Conservation (phyloP, 2,888 invertebrate genomes). For the Scaptomyza parva region DNA sequence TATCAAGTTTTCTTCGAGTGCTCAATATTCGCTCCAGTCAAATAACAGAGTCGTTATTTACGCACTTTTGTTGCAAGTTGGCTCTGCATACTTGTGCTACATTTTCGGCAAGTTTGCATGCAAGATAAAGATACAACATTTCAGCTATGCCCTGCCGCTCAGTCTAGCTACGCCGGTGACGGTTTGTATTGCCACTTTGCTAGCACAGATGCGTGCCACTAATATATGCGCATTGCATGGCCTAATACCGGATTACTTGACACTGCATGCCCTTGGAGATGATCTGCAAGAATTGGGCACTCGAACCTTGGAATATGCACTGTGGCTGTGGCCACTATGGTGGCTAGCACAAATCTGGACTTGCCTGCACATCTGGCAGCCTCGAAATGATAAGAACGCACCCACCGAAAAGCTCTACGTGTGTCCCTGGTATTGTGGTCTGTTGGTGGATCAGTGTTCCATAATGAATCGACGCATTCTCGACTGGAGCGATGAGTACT, state of each 20-base stretch:
- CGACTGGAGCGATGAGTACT: slow-evolving; percentile 86
- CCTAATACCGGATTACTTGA: slow-evolving; percentile 92
- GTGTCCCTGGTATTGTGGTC: slow-evolving; percentile 92
- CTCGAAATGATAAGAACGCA: slow-evolving; percentile 92
- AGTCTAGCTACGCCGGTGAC: slow-evolving; percentile 91
- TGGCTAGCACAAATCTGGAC: slow-evolving; percentile 94
- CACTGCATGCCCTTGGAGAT: slow-evolving; percentile 90
- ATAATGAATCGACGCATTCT: slow-evolving; percentile 92
- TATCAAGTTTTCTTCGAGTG: slow-evolving; percentile 37
- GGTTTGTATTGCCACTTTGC: slow-evolving; percentile 88
- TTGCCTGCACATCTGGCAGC: slow-evolving; percentile 93
- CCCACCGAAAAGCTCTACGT: slow-evolving; percentile 93
- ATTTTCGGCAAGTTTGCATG: slow-evolving; percentile 92
- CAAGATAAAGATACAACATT: slow-evolving; percentile 94
- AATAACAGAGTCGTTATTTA: slow-evolving; percentile 85
- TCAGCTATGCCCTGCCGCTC: slow-evolving; percentile 94
- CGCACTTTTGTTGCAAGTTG: slow-evolving; percentile 88
- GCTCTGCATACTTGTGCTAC: slow-evolving; percentile 89
- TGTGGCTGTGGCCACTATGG: slow-evolving; percentile 93
- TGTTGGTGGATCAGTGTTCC: slow-evolving; percentile 93
- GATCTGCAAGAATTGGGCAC: slow-evolving; percentile 86
- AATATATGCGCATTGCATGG: slow-evolving; percentile 89
- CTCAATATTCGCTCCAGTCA: slow-evolving; percentile 67
- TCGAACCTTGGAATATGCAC: slow-evolving; percentile 87
- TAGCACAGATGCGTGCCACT: slow-evolving; percentile 88